These are phyloP conservation scores for Notarius lentiginosus DNA, from an alignment of 2,113 vertebrate genomes.

Conservation along the genomic window DNA sequence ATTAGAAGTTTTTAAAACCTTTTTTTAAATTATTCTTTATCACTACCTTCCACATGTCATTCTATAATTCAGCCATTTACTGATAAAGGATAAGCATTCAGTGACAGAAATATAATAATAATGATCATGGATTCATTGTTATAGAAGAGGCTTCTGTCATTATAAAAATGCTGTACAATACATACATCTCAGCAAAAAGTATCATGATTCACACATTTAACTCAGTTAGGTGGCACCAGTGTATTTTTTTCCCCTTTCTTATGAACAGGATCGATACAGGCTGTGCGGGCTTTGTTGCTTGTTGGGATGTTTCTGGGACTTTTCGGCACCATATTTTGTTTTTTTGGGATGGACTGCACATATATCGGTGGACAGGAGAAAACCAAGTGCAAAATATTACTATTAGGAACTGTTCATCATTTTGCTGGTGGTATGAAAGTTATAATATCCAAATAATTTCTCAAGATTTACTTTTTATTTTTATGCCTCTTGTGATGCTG, in stretches of 20 bases:
- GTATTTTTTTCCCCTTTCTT: background rate
- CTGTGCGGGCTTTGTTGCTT: constrained; percentile 69
- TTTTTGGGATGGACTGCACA: constrained; percentile 77
- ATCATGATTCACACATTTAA: background rate
- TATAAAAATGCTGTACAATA: background rate
- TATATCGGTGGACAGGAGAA: constrained; percentile 67
- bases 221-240: background rate
- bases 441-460: constrained; percentile 29
- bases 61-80: background rate
- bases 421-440: constrained; percentile 65
- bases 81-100: background rate
- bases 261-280: constrained; percentile 66
- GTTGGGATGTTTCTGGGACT: constrained; percentile 65
- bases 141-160: background rate
- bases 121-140: background rate
- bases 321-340: constrained; percentile 65
- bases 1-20: background rate
- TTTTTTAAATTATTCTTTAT: background rate
- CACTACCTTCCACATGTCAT: background rate
- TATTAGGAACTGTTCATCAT: constrained; percentile 66
- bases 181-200: background rate
- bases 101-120: background rate
- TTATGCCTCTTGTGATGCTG: constrained; percentile 2
- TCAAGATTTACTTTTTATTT: constrained; percentile 31
- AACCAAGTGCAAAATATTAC: constrained; percentile 67